Conservation (phyloP, 2,113 vertebrate species). For the Eptesicus fuscus region DNA sequence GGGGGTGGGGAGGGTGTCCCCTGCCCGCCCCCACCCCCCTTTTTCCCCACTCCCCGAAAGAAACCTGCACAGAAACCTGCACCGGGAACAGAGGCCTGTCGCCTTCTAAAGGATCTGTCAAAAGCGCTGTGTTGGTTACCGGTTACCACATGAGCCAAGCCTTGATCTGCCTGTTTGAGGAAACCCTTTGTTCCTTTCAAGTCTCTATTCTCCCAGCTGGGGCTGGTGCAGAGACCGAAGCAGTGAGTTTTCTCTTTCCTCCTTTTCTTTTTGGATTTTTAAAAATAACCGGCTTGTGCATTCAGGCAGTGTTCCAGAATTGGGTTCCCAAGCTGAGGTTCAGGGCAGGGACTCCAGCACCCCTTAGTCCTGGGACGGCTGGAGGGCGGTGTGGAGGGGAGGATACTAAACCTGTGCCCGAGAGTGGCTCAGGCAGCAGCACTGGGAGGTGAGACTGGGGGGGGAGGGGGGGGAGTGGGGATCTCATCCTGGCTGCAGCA, state of each 20-base stretch:
- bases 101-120: constrained; percentile 61
- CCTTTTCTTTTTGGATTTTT: constrained; percentile 70
- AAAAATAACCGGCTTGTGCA: constrained; percentile 71
- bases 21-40: background rate
- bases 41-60: background rate
- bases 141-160: constrained; percentile 69
- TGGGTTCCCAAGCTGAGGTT: constrained; percentile 58
- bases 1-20: constrained; percentile 42
- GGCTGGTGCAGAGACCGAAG: constrained; percentile 43
- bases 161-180: constrained; percentile 75
- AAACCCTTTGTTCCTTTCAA: constrained; percentile 75
- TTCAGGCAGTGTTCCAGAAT: constrained; percentile 59
- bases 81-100: constrained; percentile 34
- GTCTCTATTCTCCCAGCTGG: constrained; percentile 67
- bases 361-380: background rate
- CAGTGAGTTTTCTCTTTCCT: constrained; percentile 63
- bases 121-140: constrained; percentile 67
- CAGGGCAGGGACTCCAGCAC: constrained; percentile 23
- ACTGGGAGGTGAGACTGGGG: background rate
- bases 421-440: background rate
- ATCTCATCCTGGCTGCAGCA: background rate
- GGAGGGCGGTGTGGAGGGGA: background rate
- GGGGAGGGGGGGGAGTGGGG: too few species aligned
- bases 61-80: background rate
- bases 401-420: too few species aligned